These are phyloP conservation scores for Drosophila kuntzei DNA, from an alignment of 2,888 invertebrate species.

Conservation along the genomic window DNA sequence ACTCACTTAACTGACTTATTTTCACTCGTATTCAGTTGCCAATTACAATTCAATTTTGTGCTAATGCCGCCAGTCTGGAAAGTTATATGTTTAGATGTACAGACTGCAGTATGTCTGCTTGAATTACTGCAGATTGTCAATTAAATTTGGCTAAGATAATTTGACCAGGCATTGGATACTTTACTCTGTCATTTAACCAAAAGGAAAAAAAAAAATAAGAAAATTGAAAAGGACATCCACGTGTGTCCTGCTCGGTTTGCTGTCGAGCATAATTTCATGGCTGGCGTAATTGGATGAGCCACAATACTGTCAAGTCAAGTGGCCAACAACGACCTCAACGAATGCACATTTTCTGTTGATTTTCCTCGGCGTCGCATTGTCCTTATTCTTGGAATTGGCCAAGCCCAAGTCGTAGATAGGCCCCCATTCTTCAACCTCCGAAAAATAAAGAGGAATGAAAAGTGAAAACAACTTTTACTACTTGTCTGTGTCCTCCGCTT, in stretches of 20 bases:
- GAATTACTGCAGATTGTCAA: conserved; percentile 13
- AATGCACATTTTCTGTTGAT: conserved; percentile 35
- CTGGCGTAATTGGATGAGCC: conserved; percentile 44
- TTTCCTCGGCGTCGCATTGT: conserved; percentile 67
- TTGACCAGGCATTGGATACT: conserved; percentile 54
- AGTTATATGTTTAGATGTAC: background rate
- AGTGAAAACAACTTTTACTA: conserved; percentile 83
- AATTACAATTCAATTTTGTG: conserved; percentile 42
- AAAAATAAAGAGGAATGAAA: conserved; percentile 53
- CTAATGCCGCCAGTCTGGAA: conserved; percentile 20
- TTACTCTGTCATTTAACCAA: conserved; percentile 29
- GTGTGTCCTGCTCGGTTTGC: conserved; percentile 21
- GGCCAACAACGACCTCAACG: conserved; percentile 27
- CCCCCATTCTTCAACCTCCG: conserved; percentile 4
- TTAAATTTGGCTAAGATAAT: conserved; percentile 53
- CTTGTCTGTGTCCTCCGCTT: conserved; percentile 31
- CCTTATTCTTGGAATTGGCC: conserved; percentile 74
- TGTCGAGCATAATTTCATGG: conserved; percentile 63
- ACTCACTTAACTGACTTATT: conserved; percentile 12
- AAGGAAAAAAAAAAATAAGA: background rate
- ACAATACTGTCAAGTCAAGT: conserved; percentile 26
- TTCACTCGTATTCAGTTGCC: conserved; percentile 13
- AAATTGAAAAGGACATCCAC: conserved; percentile 30
- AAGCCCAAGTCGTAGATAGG: conserved; percentile 36
- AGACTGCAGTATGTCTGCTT: conserved; percentile 19